Base-by-base conservation (phyloP, 1,140 invertebrate genomes). In the Bombus turneri region DNA sequence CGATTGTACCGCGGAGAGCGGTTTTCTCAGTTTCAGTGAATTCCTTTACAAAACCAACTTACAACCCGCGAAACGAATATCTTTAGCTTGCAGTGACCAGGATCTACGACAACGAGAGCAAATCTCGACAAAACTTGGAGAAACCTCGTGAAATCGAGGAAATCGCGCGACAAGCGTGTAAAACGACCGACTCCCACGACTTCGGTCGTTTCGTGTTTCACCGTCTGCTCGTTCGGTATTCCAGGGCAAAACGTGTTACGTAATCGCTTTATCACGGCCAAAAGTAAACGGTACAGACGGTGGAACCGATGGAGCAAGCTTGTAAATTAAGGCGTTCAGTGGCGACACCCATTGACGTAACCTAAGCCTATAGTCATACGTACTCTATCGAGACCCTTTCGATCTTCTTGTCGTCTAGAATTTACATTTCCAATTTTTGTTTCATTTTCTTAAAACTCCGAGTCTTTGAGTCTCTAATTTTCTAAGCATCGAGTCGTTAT, bases 121-220 rank as follows among this genome's bases (percentile, higher is more conserved):
- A 28, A n/a, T 28, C 62, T 6, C n/a, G 6, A 8, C 47, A 0
- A 53, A 53, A 53, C 18, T 53, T 0, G 5, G 13, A 31, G 62
- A 66, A 15, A 66, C 62, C 13, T 6, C 12, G 31, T 31, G n/a
- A 47, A 76, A 59, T 47, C n/a, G 53, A 43, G 75, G 28, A 43
- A 83, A 68, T 53, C 37, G 22, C 71, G 34, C 22, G 59, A 68
- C 57, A 81, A 34, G 37, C 37, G 39, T 34, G 22, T 25, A 73
- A 34, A 68, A 69, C 34, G n/a, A 69, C 12, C 43, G 37, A 84
- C 82, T 79, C 82, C 82, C 66, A 79, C 82, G 82, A 77, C 37
- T 34, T 28, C 10, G 31, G 41, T 34, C 47, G 64, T 39, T 71
- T 15, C 25, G n/a, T 59, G 41, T 68, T 68, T 79, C 64, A 22